A percentile compares a stretch with the other conserved stretches of the same genome.
These are phyloP conservation scores for Drosophila monieri DNA, from an alignment of 2,888 invertebrate species.

Conservation along the genomic window DNA sequence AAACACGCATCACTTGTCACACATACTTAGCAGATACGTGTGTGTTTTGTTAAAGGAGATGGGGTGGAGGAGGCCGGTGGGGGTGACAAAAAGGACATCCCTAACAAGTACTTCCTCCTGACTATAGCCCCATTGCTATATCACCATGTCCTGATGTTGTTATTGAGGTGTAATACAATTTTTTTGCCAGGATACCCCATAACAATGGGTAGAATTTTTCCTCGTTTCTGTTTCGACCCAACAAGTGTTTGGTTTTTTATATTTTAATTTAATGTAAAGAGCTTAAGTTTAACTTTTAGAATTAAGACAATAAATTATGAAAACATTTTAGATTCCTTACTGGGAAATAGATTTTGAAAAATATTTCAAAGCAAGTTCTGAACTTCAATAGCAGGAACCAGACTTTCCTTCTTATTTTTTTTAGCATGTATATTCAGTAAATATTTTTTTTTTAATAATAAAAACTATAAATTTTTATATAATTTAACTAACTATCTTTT, in stretches of 20 bases:
- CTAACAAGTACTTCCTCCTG: not conserved
- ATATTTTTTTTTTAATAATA: too few relatives aligned
- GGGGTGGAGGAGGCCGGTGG: not conserved
- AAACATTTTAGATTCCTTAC: too few relatives aligned
- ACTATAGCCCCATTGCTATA: slow-evolving; percentile 59
- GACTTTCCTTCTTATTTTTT: too few relatives aligned
- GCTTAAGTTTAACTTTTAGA: too few relatives aligned
- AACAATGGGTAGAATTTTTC: slow-evolving; percentile 52
- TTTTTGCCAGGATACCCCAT: slow-evolving; percentile 82
- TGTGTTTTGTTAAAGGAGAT: slow-evolving; percentile 4
- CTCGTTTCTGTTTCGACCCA: slow-evolving; percentile 1
- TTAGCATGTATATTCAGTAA: too few relatives aligned
- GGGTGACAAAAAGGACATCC: not conserved
- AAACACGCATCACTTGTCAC: slow-evolving; percentile 83
- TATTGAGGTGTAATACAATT: slow-evolving; percentile 84
- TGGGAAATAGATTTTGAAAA: too few relatives aligned
- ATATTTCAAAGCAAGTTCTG: too few relatives aligned
- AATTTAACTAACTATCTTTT: too few relatives aligned
- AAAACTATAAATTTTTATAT: too few relatives aligned
- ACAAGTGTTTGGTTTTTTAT: not conserved
- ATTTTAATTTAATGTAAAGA: too few relatives aligned
- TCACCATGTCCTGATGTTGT: slow-evolving; percentile 82
- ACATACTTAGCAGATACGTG: slow-evolving; percentile 66
- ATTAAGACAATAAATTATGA: too few relatives aligned
- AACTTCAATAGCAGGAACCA: too few relatives aligned